Conservation (phyloP, 2,113 vertebrate genomes). For the Panurus biarmicus region DNA sequence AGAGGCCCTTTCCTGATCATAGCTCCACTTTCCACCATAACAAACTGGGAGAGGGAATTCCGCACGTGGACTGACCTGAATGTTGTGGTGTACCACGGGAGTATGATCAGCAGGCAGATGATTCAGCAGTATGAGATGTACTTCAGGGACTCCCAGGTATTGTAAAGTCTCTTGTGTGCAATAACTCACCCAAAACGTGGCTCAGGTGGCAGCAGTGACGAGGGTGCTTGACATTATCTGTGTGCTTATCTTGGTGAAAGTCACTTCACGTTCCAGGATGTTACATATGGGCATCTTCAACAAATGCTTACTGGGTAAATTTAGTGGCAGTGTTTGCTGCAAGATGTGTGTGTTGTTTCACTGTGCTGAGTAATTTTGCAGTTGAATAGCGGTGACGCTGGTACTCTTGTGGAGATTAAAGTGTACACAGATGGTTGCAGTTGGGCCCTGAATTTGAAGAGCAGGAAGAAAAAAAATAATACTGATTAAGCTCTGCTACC, state of each 20-base stretch:
- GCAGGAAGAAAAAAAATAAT: background rate
- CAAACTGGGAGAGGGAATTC: conserved; percentile 98
- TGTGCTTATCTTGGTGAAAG: background rate
- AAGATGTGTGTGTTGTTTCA: background rate
- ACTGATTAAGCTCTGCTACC: background rate
- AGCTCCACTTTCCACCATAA: conserved; percentile 94
- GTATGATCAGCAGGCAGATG: conserved; percentile 96
- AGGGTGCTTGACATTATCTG: background rate
- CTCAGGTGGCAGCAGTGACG: background rate
- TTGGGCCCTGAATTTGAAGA: background rate
- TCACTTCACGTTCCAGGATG: background rate
- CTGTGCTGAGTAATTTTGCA: background rate
- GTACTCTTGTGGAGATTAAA: background rate
- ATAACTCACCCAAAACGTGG: background rate
- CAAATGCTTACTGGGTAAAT: background rate
- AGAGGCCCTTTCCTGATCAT: conserved; percentile 93
- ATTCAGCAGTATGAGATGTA: conserved; percentile 99
- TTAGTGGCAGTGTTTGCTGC: background rate
- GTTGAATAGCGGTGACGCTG: background rate
- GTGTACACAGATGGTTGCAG: background rate
- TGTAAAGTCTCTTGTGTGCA: background rate
- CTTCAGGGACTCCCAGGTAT: conserved; percentile 94
- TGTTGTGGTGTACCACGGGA: conserved; percentile 95
- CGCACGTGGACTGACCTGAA: conserved; percentile 94
- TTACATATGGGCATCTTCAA: background rate